Evolutionary conservation across 2,888 invertebrate genomes (phyloP).

Genomic region (Drosophila kambysellisi): DNA sequence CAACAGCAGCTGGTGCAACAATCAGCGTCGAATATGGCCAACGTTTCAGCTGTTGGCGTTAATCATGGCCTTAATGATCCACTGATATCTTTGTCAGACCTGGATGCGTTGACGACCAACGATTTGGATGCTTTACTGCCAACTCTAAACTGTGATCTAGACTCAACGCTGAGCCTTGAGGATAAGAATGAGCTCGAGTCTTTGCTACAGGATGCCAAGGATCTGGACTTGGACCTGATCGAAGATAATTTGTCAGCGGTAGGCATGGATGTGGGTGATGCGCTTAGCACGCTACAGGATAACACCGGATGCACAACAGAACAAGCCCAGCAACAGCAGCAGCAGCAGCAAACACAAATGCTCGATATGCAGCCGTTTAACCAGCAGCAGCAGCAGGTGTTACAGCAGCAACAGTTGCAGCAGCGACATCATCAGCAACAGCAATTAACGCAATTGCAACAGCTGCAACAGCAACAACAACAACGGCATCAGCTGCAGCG

Average conservation of each 20-base stretch:
- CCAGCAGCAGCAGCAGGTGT: slow-evolving; percentile 46
- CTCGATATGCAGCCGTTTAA: slow-evolving; percentile 50
- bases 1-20: slow-evolving; percentile 35
- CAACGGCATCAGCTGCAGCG: slow-evolving; percentile 48
- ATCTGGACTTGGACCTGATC: slow-evolving; percentile 84
- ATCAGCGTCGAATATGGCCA: slow-evolving; percentile 14
- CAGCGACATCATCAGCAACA: slow-evolving; percentile 44
- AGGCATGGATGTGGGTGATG: slow-evolving; percentile 77
- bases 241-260: slow-evolving; percentile 86
- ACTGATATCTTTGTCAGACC: slow-evolving; percentile 80
- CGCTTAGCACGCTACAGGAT: slow-evolving; percentile 67
- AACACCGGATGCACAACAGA: slow-evolving; percentile 47
- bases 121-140: slow-evolving; percentile 89
- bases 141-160: slow-evolving; percentile 87
- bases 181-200: slow-evolving; percentile 84
- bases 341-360: slow-evolving; percentile 62
- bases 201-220: slow-evolving; percentile 84
- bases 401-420: slow-evolving; percentile 46
- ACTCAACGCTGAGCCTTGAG: slow-evolving; percentile 83
- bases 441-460: slow-evolving; percentile 48
- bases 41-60: slow-evolving; percentile 24
- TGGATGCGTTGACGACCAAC: slow-evolving; percentile 84
- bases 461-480: slow-evolving; percentile 49
- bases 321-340: slow-evolving; percentile 50
- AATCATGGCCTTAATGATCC: slow-evolving; percentile 72